Base-by-base conservation (phyloP, 2,888 invertebrate species). In the Mythimna vitellina region DNA sequence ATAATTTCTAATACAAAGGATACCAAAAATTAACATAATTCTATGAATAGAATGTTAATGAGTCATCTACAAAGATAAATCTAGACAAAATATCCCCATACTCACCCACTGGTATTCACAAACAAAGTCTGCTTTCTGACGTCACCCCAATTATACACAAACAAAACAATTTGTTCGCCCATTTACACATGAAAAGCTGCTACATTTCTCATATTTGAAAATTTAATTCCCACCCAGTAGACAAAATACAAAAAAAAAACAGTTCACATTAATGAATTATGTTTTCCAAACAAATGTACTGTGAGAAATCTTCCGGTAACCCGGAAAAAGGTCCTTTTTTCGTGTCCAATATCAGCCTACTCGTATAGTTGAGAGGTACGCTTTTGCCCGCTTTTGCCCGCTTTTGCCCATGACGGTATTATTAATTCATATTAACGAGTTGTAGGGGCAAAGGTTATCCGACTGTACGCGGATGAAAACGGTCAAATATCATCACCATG, bases 341-440 rank as follows among this genome's bases (percentile, higher is more conserved):
- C 56, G 20, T 67, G 64, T 81, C 71, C 74, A 66, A 81, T 78
- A 73, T 67, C 38, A 54, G 54, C 42, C 56, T 25, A 68, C 7
- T 60, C 17, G 9, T 78, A 49, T 58, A 75, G 61, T 51, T 32
- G 46, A 70, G 70, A 76, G 69, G 49, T 56, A 46, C 51, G 62
- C 65, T 80, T 78, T 83, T 78, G 63, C 80, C 81, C 75, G 49
- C 67, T 78, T 78, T 83, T 78, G 63, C 80, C 81, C 75, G 49
- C 67, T 78, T 78, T 81, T 78, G 64, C 81, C 82, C 75, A 20
- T 51, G 68, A 65, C 83, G 79, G 78, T 81, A 88, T 91, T 90
- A 91, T 90, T 92, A 92, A 92, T 92, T 92, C 89, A 90, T 86
- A 88, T 87, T 90, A 92, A 91, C 90, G 90, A 89, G 76, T 54